Conservation (phyloP, 1,140 invertebrate genomes). For the Nylanderia fulva region DNA sequence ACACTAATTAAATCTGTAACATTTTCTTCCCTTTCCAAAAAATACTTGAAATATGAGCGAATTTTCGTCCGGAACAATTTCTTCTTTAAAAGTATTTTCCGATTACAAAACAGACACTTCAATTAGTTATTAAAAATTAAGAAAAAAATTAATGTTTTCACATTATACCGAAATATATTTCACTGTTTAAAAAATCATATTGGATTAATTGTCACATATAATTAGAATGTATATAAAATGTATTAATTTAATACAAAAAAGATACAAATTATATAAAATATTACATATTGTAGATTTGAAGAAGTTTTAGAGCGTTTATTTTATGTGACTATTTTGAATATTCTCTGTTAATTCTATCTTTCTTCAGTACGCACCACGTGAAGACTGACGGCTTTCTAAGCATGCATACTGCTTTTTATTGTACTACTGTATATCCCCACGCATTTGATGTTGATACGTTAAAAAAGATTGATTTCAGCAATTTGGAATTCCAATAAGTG, state of each 20-base stretch:
- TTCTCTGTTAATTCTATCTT: neutral
- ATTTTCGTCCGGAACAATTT: neutral
- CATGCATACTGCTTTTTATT: neutral
- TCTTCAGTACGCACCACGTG: neutral
- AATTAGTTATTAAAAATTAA: neutral
- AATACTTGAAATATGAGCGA: neutral
- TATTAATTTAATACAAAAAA: neutral
- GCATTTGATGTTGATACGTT: no score
- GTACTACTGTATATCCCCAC: neutral
- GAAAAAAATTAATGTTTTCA: neutral
- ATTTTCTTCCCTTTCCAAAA: neutral
- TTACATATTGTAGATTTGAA: neutral
- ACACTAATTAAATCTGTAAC: neutral
- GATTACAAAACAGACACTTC: neutral
- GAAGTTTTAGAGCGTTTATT: neutral
- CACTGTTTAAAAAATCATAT: no score
- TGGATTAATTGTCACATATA: no score
- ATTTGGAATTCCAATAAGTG: no score
- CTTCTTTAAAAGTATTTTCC: slow-evolving; percentile 12
- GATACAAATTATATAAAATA: neutral
- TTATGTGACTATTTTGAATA: neutral
- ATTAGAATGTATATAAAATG: neutral
- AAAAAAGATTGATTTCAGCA: no score
- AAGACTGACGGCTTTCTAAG: neutral
- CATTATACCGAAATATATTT: no score